These are phyloP conservation scores for Conops quadrifasciatus DNA, from an alignment of 2,888 invertebrate genomes.

Conservation along the genomic window DNA sequence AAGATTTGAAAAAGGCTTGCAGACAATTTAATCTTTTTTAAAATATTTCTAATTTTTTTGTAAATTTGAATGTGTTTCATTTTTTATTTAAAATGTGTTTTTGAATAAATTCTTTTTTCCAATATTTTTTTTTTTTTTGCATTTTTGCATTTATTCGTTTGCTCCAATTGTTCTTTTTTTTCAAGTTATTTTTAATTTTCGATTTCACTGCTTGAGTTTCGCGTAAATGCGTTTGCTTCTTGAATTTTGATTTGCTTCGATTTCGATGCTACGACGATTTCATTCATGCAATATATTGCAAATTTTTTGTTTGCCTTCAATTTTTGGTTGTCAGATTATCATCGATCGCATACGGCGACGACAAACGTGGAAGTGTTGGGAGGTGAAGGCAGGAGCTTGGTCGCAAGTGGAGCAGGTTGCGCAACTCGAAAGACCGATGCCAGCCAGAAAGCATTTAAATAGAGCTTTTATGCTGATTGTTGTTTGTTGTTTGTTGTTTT, in stretches of 20 bases:
- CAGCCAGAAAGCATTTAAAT: slow-evolving; percentile 10
- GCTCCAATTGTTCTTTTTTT: slow-evolving; percentile 27
- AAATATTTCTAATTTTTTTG: neutral
- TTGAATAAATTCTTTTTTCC: too few relatives aligned
- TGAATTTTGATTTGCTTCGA: slow-evolving; percentile 48
- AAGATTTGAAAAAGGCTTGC: too few relatives aligned
- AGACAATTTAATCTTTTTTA: too few relatives aligned
- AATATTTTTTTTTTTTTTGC: neutral
- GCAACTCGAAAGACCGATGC: slow-evolving; percentile 28
- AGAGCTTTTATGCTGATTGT: neutral
- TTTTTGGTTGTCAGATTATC: neutral
- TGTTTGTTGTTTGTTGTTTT: neutral
- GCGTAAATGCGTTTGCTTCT: slow-evolving; percentile 43
- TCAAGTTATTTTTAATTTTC: slow-evolving; percentile 23
- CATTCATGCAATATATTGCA: slow-evolving; percentile 31
- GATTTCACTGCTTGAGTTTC: slow-evolving; percentile 32
- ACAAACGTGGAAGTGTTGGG: slow-evolving; percentile 26
- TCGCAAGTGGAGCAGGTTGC: slow-evolving; percentile 33
- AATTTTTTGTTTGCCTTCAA: slow-evolving; percentile 33
- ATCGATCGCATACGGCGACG: slow-evolving; percentile 6
- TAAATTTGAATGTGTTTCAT: neutral
- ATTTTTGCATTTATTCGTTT: too few relatives aligned
- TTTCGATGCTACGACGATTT: too few relatives aligned
- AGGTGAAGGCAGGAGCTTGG: neutral
- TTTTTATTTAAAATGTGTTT: neutral